Evolutionary conservation across 2,113 vertebrate species (phyloP).

Genomic region (Ceyx margarethae): DNA sequence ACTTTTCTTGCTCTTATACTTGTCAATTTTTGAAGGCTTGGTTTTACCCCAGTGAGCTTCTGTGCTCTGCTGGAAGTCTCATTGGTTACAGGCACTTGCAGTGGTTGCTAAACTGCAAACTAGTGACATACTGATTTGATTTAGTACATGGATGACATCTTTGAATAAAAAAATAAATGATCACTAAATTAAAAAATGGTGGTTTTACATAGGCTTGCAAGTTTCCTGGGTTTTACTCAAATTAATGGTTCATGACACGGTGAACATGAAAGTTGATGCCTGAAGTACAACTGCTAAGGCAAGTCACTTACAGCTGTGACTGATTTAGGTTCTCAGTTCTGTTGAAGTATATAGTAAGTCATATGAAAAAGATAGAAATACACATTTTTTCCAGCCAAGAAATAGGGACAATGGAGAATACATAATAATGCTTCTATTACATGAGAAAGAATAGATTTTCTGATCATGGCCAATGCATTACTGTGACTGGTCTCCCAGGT

Average conservation of each 20-base stretch:
- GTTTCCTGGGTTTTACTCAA: background rate
- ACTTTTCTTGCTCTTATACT: background rate
- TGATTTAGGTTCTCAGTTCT: background rate
- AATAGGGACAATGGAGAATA: background rate
- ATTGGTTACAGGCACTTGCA: background rate
- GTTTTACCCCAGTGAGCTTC: background rate
- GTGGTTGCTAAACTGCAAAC: background rate
- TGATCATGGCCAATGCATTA: background rate
- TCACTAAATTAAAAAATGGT: background rate
- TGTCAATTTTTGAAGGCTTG: background rate
- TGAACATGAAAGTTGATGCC: background rate
- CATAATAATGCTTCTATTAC: background rate
- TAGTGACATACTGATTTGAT: background rate
- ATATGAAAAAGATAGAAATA: background rate
- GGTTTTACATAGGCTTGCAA: background rate
- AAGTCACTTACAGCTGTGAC: background rate
- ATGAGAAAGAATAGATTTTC: background rate
- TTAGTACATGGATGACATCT: background rate
- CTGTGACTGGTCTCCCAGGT: background rate
- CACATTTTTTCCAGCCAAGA: background rate
- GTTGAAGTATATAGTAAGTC: background rate
- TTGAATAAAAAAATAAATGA: background rate
- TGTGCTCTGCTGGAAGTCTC: background rate
- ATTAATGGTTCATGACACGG: background rate
- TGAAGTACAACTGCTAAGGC: background rate